Conservation (phyloP, 2,888 invertebrate genomes). For the Malachius bipustulatus region DNA sequence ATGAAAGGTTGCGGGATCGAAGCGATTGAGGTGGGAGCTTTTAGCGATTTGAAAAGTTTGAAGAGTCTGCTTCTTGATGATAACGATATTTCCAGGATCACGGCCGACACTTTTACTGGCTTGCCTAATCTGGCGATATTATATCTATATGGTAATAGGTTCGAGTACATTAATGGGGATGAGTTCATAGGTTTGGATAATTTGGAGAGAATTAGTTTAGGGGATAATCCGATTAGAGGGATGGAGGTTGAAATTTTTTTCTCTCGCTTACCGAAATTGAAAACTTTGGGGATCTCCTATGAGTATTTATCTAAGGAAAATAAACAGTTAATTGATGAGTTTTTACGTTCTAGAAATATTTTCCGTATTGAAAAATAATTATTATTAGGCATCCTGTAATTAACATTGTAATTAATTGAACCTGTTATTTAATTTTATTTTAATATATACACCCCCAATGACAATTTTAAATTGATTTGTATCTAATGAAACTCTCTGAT, state of each 20-base stretch:
- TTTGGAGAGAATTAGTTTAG: conserved; percentile 1
- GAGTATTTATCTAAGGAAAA: background rate
- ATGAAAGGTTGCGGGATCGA: background rate
- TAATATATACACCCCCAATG: no score
- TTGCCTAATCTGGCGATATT: background rate
- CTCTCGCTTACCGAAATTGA: background rate
- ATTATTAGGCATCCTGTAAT: no score
- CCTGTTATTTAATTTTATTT: no score
- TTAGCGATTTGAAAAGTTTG: background rate
- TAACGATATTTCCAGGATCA: background rate
- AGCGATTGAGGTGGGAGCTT: background rate
- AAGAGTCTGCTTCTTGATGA: conserved; percentile 1
- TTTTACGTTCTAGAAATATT: no score
- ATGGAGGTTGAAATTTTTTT: background rate
- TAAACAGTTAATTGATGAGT: background rate
- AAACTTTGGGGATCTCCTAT: background rate
- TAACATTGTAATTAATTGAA: no score
- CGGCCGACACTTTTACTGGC: background rate
- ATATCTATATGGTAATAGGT: conserved; percentile 2
- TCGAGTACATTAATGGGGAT: background rate
- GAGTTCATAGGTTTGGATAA: background rate
- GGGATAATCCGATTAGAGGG: background rate
- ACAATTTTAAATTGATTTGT: no score
- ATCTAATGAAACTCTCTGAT: no score
- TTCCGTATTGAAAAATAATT: no score